Evolutionary conservation across 2,888 invertebrate genomes (phyloP).

Genomic region (Rhorus exstirpatorius): DNA sequence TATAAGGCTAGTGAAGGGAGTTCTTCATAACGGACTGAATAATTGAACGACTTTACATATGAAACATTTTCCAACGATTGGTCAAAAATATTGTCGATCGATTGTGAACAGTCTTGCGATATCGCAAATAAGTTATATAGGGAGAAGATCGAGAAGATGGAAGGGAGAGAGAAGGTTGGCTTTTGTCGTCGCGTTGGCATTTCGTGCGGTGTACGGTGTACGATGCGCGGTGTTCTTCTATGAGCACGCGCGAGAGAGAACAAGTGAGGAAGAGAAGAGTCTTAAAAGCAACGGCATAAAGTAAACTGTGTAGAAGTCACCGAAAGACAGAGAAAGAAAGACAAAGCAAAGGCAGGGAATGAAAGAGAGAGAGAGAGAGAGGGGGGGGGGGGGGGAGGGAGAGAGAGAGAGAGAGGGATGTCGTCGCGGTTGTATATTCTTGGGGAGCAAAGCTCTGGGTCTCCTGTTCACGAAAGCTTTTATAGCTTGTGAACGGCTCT

Average conservation of each 20-base stretch:
- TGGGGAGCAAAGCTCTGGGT: slow-evolving; percentile 50
- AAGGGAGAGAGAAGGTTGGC: slow-evolving; percentile 23
- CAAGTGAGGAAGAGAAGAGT: slow-evolving; percentile 57
- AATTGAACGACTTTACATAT: no score
- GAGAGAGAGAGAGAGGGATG: slow-evolving; percentile 59
- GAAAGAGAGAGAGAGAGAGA: slow-evolving; percentile 63
- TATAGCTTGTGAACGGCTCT: slow-evolving; percentile 65
- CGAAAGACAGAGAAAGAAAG: slow-evolving; percentile 17
- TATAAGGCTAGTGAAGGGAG: no score
- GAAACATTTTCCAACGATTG: no score
- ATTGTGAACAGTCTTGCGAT: background rate
- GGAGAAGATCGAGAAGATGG: slow-evolving; percentile 14
- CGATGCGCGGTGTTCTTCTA: slow-evolving; percentile 51
- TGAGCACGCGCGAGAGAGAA: slow-evolving; percentile 53
- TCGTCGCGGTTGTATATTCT: slow-evolving; percentile 30
- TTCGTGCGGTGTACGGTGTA: slow-evolving; percentile 40
- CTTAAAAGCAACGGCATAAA: background rate
- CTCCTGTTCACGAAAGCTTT: slow-evolving; percentile 61
- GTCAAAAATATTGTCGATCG: background rate
- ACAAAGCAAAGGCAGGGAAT: slow-evolving; percentile 55
- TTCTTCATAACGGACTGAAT: no score
- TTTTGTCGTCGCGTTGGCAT: slow-evolving; percentile 44
- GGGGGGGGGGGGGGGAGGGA: slow-evolving; percentile 64
- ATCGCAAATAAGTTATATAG: background rate
- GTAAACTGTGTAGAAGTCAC: slow-evolving; percentile 57